Evolutionary conservation across 2,113 vertebrate species (phyloP), one percentile per base, ranked within the genome.

Genomic region (Tor tambroides): DNA sequence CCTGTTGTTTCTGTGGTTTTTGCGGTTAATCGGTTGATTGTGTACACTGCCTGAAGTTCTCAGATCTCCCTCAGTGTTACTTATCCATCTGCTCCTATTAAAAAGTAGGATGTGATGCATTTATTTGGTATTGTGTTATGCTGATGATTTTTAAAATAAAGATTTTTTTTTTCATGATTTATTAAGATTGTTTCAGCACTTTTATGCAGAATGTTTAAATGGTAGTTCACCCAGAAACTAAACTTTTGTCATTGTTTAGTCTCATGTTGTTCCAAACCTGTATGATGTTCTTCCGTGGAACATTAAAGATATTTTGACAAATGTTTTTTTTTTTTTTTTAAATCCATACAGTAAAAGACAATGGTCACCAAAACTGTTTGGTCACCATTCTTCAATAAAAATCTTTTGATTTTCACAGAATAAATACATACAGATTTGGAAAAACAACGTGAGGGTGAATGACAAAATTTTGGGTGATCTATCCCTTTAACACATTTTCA

Each of bases 31-130:
- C 5, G 12, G n/a, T 77, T 46, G 6, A 46, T 46, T 46, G 43
- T 46, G 43, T 46, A 11, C 43, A 10, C 43, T 43, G 43, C 43
- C 43, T 43, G 10, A 19, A 30, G 17, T 32, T 79, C 72, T 28
- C 76, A 51, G 23, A 76, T 78, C 14, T 54, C 46, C 7, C 26
- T 77, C 43, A 6, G 14, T 79, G 21, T 79, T 35, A 79, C 26
- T 10, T 79, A 79, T 79, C 76, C 5, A 79, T 78, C 76, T 78
- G 4, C 49, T 56, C 49, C 49, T 77, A 51, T 77, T 51, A 30
- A 56, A 56, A 79, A 35, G 1, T 12, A 79, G 76, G 15, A 79
- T 79, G 49, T 19, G 76, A 56, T 79, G 14, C 49, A 51, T 51
- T 49, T 38, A 38, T 38, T 38, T 38, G n/a, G n/a, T n/a, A n/a